Conservation (phyloP, 2,797 vertebrate species). For the Valencia hispanica region DNA sequence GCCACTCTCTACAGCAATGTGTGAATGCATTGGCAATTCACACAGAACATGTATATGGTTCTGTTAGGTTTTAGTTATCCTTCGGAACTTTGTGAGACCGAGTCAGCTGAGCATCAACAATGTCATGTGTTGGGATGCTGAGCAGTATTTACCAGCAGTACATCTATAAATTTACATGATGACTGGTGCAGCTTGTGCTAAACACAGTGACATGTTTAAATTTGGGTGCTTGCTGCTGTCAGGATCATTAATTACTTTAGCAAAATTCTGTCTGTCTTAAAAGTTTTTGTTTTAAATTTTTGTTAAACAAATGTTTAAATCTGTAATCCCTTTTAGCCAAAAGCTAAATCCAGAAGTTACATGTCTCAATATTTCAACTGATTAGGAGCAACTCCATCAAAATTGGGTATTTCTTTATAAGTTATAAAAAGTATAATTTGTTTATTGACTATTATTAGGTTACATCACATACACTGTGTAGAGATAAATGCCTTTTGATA, state of each 20-base stretch:
- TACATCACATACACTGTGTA: background rate
- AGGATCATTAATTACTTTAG: background rate
- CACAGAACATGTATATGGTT: background rate
- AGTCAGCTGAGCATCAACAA: background rate
- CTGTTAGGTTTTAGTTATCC: background rate
- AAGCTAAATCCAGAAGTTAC: background rate
- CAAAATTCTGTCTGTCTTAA: background rate
- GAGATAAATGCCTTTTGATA: background rate
- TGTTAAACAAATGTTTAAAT: background rate
- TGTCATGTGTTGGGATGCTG: background rate
- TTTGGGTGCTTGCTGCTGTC: background rate
- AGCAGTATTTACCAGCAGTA: no score
- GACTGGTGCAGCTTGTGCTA: no score
- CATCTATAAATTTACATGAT: background rate
- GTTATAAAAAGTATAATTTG: background rate
- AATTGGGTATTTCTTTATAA: background rate
- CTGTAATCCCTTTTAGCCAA: background rate
- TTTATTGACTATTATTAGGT: background rate
- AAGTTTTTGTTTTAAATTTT: background rate
- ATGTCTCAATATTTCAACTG: background rate
- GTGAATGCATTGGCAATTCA: background rate
- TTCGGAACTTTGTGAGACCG: background rate
- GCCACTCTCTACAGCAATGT: background rate
- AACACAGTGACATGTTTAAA: no score
- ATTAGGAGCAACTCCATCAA: background rate